Conservation (phyloP, 2,888 invertebrate species). For the Nomada hirtipes region DNA sequence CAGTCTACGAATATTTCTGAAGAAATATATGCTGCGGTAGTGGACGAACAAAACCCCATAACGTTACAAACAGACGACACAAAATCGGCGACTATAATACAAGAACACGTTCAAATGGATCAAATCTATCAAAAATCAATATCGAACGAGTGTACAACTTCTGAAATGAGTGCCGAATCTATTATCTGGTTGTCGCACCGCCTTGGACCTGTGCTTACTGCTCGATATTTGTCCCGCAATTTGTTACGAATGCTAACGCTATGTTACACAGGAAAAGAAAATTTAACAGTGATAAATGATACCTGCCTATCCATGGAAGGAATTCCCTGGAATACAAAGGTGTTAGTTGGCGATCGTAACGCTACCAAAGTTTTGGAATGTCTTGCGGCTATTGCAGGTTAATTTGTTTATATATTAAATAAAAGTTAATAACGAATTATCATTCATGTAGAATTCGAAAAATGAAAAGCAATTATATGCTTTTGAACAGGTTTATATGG, state of each 20-base stretch:
- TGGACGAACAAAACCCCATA: conserved; percentile 55
- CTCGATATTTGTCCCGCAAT: conserved; percentile 95
- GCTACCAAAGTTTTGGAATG: conserved; percentile 96
- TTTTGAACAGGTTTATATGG: conserved; percentile 90
- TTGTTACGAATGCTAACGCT: conserved; percentile 96
- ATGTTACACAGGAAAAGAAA: conserved; percentile 95
- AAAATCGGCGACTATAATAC: conserved; percentile 14
- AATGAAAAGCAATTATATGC: background rate
- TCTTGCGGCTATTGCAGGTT: conserved; percentile 94
- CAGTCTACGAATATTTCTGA: conserved; percentile 58
- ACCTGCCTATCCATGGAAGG: conserved; percentile 84
- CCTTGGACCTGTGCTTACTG: conserved; percentile 96
- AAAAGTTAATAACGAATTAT: background rate
- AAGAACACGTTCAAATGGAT: conserved; percentile 53
- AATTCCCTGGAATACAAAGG: conserved; percentile 88
- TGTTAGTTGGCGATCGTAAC: conserved; percentile 91
- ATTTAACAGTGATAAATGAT: conserved; percentile 86
- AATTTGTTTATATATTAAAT: conserved; percentile 5
- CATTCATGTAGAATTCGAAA: background rate
- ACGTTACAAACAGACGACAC: conserved; percentile 23
- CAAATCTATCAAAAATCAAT: conserved; percentile 64
- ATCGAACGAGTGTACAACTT: conserved; percentile 86
- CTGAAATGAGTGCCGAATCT: conserved; percentile 95
- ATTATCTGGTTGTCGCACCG: conserved; percentile 96
- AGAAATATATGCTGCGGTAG: conserved; percentile 25